Conservation (phyloP, 2,113 vertebrate species). For the Tragelaphus strepsiceros region DNA sequence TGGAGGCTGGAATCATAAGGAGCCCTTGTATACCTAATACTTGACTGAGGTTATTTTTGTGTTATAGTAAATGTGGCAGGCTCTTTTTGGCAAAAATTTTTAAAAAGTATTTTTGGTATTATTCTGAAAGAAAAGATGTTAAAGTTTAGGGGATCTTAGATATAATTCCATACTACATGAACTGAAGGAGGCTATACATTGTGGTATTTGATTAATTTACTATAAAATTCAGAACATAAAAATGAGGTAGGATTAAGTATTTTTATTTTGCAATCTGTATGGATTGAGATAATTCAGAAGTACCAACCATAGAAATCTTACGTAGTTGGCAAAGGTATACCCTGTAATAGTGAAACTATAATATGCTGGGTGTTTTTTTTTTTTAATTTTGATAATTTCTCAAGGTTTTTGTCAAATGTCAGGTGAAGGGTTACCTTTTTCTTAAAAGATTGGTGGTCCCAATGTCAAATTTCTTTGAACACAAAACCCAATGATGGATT, state of each 20-base stretch:
- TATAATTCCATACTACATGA: slow-evolving; percentile 52
- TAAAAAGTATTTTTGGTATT: slow-evolving; percentile 26
- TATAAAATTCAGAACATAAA: slow-evolving; percentile 73
- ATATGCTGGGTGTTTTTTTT: slow-evolving; percentile 57
- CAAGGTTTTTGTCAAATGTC: slow-evolving; percentile 67
- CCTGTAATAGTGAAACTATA: slow-evolving; percentile 85
- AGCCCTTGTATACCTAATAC: slow-evolving; percentile 22
- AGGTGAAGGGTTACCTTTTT: slow-evolving; percentile 64
- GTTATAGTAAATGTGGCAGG: slow-evolving; percentile 50
- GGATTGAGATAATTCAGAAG: slow-evolving; percentile 80
- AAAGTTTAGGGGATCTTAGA: slow-evolving; percentile 39
- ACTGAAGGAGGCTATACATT: slow-evolving; percentile 74
- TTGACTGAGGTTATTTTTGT: slow-evolving; percentile 53
- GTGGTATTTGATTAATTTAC: slow-evolving; percentile 72
- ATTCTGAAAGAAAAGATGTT: slow-evolving; percentile 60
- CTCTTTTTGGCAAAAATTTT: slow-evolving; percentile 56
- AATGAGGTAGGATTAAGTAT: slow-evolving; percentile 68
- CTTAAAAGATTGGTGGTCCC: slow-evolving; percentile 60
- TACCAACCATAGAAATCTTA: slow-evolving; percentile 80
- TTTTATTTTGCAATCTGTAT: slow-evolving; percentile 74
- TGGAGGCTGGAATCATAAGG: slow-evolving; percentile 47
- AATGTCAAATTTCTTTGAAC: slow-evolving; percentile 62
- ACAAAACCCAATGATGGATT: slow-evolving; percentile 57
- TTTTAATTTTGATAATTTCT: slow-evolving; percentile 69
- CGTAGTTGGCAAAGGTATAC: slow-evolving; percentile 83